These are phyloP conservation scores for Phrynocephalus vlangalii DNA, from an alignment of 2,797 vertebrate species.

Conservation along the genomic window DNA sequence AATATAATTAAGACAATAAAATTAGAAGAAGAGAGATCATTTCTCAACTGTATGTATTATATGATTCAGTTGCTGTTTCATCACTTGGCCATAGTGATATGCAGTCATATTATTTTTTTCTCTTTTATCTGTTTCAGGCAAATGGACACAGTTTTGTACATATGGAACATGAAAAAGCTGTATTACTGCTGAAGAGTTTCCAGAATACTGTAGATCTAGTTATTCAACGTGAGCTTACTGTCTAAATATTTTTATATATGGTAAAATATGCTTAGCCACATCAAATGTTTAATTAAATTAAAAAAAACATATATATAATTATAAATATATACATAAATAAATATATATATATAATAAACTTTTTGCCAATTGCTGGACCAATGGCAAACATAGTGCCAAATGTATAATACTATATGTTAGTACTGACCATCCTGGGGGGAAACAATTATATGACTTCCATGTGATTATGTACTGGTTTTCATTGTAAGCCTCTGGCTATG, in stretches of 20 bases:
- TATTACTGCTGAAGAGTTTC: slow-evolving; percentile 99
- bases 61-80: slow-evolving; percentile 1
- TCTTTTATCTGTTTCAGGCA: slow-evolving; percentile 85
- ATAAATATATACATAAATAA: slow-evolving; percentile 76
- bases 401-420: slow-evolving; percentile 92
- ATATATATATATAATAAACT: slow-evolving; percentile 85
- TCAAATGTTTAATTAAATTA: slow-evolving; percentile 80
- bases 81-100: neutral
- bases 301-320: slow-evolving; percentile 82
- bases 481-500: slow-evolving; percentile 87
- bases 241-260: slow-evolving; percentile 89
- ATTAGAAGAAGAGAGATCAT: neutral
- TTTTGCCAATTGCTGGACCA: slow-evolving; percentile 99
- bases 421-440: slow-evolving; percentile 78
- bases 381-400: slow-evolving; percentile 99
- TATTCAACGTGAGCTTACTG: slow-evolving; percentile 98
- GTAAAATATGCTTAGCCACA: slow-evolving; percentile 82
- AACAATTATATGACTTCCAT: slow-evolving; percentile 80
- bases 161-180: slow-evolving; percentile 98
- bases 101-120: slow-evolving; percentile 6
- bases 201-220: slow-evolving; percentile 98
- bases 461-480: slow-evolving; percentile 84
- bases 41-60: neutral
- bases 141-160: slow-evolving; percentile 99
- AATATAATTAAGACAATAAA: no score